Evolutionary conservation across 1,140 invertebrate genomes (phyloP).

Genomic region (Nixonia krombeini): DNA sequence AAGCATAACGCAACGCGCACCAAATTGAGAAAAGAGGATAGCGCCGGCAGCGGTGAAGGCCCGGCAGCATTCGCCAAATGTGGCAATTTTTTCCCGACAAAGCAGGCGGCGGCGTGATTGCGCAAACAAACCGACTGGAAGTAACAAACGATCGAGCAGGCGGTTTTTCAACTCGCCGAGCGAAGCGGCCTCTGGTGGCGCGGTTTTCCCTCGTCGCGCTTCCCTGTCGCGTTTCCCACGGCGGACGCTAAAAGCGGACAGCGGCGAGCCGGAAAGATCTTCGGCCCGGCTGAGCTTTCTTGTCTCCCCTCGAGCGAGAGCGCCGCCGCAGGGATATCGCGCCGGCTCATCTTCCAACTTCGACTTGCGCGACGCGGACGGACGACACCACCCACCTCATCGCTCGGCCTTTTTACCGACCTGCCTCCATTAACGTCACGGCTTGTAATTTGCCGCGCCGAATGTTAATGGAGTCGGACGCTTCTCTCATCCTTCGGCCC

Average conservation of each 20-base stretch:
- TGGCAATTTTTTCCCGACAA: too few relatives aligned
- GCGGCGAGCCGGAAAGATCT: constrained; percentile 34
- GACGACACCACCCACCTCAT: constrained; percentile 34
- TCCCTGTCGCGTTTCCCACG: too few relatives aligned
- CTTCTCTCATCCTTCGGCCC: constrained; percentile 23
- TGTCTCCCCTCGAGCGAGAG: constrained; percentile 4
- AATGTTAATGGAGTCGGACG: constrained; percentile 67
- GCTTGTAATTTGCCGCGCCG: constrained; percentile 72
- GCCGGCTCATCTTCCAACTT: constrained; percentile 42
- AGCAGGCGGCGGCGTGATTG: too few relatives aligned
- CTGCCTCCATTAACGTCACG: constrained; percentile 64
- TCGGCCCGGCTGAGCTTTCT: constrained; percentile 31
- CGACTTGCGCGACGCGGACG: constrained; percentile 28
- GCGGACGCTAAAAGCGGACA: constrained; percentile 13
- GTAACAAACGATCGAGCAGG: too few relatives aligned
- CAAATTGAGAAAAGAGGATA: too few relatives aligned
- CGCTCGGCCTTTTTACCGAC: constrained; percentile 40
- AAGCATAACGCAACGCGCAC: too few relatives aligned
- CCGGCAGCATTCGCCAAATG: too few relatives aligned
- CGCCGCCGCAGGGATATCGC: constrained; percentile 15
- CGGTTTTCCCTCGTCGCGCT: too few relatives aligned
- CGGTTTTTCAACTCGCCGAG: too few relatives aligned
- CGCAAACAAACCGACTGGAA: too few relatives aligned
- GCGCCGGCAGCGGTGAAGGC: too few relatives aligned
- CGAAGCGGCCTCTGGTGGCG: too few relatives aligned